phyloP scores from a whole-genome alignment of 2,113 vertebrate genomes.

The Calyptomena viridis region DNA sequence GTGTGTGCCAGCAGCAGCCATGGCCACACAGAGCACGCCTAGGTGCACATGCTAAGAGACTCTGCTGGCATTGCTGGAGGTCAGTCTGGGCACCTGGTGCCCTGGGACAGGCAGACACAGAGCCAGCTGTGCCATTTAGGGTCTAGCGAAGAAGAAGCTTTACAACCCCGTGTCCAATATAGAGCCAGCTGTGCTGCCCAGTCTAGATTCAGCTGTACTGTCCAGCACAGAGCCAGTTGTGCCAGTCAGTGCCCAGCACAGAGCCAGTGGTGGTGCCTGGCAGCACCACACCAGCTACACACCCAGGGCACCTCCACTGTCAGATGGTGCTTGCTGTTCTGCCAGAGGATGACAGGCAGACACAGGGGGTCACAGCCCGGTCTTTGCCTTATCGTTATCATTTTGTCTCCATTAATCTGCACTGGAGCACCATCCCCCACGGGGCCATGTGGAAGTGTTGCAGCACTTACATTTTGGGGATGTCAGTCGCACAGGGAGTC shows the following conservation, averaged over 20 bases:
- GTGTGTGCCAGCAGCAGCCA: neutral
- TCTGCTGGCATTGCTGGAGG: no score
- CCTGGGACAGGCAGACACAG: neutral
- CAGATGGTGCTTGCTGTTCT: accelerated
- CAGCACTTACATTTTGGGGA: accelerated
- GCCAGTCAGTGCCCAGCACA: accelerated
- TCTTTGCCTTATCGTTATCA: accelerated
- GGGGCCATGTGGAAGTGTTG: accelerated
- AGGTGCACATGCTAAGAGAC: neutral
- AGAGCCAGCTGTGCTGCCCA: neutral
- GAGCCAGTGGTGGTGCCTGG: neutral
- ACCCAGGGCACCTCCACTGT: neutral
- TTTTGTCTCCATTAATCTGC: neutral
- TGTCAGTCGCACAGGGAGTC: accelerated
- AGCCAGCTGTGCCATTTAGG: neutral
- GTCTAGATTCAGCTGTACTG: no score
- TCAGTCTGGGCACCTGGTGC: neutral
- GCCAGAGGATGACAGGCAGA: neutral
- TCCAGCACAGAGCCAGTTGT: neutral
- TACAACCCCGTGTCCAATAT: accelerated
- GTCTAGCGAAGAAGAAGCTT: neutral
- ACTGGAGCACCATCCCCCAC: accelerated
- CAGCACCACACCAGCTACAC: neutral
- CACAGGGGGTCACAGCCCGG: accelerated
- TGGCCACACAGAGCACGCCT: neutral